Base-by-base conservation (phyloP, 1,140 invertebrate genomes). In the Onthophagus taurus region DNA sequence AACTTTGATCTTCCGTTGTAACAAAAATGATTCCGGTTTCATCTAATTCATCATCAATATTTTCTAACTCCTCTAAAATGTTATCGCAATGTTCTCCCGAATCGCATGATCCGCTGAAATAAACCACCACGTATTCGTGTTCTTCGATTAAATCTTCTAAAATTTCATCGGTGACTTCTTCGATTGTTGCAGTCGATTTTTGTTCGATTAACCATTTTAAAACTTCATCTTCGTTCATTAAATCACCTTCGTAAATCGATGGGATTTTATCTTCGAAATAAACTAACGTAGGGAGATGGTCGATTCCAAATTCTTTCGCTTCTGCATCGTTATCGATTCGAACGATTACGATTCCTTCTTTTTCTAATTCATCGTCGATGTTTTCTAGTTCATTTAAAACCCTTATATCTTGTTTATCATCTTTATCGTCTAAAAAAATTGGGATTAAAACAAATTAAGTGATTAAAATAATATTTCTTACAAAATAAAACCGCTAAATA, bases 221-320 rank as follows among this genome's bases (percentile, higher is more conserved):
- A 4, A 95, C 89, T 70, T 90, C 84, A 51, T 94, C 85, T 69
- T 94, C 89, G 59, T 92, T 89, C 64, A 87, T 80, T 1, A 94
- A 70, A 67, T 93, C 88, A 24, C 89, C 89, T 72, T 92, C 88
- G 60, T 91, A 94, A 30, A 94, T 73, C 5, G 85, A 85, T 3
- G 89, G 89, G 49, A 93, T 90, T 60, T 90, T 88, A 48, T 89
- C 82, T 67, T 94, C 89, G 58, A 93, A 94, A 60, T 93, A 93
- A 9, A 94, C 77, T 3, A 94, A 65, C 1, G 83, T 83, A 2
- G 90, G 89, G 4, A 93, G 70, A 64, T 89, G 83, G 61, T 92
- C 88, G 31, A 94, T 89, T 31, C 89, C 89, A 54, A 81, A 93
- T 65, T 91, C 85, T 62, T 89, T 90, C 7, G 88, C 88, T 68